Percentiles rank a stretch among this genome's conserved stretches.
These are phyloP conservation scores for Tricholaema leucomelas DNA, from an alignment of 2,113 vertebrate genomes.

Conservation along the genomic window DNA sequence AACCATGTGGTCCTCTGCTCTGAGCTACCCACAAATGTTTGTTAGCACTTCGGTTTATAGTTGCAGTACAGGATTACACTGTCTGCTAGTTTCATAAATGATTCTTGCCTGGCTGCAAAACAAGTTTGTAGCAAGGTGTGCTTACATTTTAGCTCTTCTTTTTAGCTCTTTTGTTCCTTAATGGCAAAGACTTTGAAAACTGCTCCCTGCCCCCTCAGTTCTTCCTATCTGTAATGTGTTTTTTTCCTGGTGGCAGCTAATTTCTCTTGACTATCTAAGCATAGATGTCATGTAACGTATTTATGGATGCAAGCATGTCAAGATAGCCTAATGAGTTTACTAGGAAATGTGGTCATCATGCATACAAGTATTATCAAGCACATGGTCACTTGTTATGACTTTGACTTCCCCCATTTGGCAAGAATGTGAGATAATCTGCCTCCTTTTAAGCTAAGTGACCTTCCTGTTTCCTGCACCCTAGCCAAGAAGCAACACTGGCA, in stretches of 20 bases:
- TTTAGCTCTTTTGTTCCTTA: neutral
- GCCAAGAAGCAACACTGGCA: neutral
- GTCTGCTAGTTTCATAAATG: neutral
- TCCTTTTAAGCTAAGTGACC: neutral
- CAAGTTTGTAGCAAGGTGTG: neutral
- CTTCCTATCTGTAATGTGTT: neutral
- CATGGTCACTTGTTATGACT: neutral
- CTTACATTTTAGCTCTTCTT: neutral
- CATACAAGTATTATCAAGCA: slow-evolving; percentile 10
- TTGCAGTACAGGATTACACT: neutral
- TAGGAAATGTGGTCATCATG: neutral
- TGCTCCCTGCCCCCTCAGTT: accelerated
- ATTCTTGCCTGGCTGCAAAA: neutral
- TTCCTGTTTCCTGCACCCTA: neutral
- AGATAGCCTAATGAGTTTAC: neutral
- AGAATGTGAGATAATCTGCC: neutral
- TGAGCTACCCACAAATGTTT: neutral
- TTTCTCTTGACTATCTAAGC: neutral
- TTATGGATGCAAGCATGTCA: neutral
- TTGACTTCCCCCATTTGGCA: neutral
- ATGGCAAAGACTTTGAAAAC: neutral
- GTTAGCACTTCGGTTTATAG: neutral
- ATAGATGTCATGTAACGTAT: neutral
- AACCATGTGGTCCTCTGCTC: neutral
- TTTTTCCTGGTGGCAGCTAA: neutral